A percentile compares a stretch with the other conserved stretches of the same genome.
Evolutionary conservation across 1,140 invertebrate genomes (phyloP).

Genomic region (Oscheius sp.): DNA sequence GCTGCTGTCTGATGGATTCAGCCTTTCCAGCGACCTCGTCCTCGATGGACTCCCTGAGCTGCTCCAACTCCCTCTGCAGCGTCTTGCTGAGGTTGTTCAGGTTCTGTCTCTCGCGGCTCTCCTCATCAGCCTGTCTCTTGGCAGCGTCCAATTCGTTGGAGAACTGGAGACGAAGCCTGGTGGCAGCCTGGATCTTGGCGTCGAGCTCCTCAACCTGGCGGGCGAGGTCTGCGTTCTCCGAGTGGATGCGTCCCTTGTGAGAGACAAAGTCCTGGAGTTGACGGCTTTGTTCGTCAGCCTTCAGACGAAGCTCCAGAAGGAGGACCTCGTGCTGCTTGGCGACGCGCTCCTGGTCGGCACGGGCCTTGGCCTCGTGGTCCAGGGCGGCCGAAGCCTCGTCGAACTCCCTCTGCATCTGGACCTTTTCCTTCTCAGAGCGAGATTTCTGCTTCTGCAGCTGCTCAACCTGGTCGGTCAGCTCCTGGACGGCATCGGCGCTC

Average conservation of each 20-base stretch:
- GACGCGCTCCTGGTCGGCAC: conserved; percentile 71
- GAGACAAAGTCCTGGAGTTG: conserved; percentile 90
- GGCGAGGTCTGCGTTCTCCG: conserved; percentile 89
- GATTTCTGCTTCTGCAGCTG: conserved; percentile 97
- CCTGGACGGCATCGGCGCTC: conserved; percentile 93
- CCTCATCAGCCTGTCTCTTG: conserved; percentile 92
- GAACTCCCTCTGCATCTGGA: conserved; percentile 83
- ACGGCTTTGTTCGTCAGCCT: conserved; percentile 90
- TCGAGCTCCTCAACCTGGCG: conserved; percentile 93
- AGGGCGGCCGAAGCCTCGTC: conserved; percentile 84
- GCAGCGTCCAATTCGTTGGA: conserved; percentile 93
- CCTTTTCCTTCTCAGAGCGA: conserved; percentile 91
- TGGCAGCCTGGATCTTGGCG: conserved; percentile 88
- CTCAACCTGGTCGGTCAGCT: conserved; percentile 98
- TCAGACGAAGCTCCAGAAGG: conserved; percentile 85
- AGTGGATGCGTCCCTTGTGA: conserved; percentile 91
- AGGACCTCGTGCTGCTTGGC: conserved; percentile 53
- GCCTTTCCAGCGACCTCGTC: conserved; percentile 78
- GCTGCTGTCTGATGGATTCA: conserved; percentile 83
- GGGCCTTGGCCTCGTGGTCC: conserved; percentile 86
- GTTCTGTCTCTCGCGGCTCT: conserved; percentile 68
- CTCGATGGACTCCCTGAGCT: conserved; percentile 87
- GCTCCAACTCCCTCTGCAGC: conserved; percentile 93
- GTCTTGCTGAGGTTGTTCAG: conserved; percentile 69
- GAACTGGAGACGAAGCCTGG: conserved; percentile 91